A percentile compares a stretch with the other conserved stretches of the same genome.
Evolutionary conservation across 1,140 invertebrate genomes (phyloP).

Genomic region (Sminthurinus signatus): DNA sequence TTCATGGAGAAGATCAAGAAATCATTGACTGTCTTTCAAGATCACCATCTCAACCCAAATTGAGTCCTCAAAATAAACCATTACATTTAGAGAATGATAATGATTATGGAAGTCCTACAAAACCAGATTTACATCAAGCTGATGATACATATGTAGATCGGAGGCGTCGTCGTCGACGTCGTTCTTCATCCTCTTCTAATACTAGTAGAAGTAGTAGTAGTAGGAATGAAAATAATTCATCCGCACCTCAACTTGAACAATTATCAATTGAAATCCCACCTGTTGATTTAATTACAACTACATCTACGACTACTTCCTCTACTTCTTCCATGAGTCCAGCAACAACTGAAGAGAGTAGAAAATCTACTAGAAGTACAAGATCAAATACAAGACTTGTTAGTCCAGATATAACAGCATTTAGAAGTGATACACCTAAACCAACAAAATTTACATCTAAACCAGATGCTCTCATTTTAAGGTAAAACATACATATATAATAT

Average conservation of each 20-base stretch:
- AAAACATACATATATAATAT: too few species aligned
- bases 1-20: conserved; percentile 40
- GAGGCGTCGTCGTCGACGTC: background rate
- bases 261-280: conserved; percentile 67
- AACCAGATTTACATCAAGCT: conserved; percentile 22
- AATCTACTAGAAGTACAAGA: conserved; percentile 33
- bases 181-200: background rate
- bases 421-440: conserved; percentile 37
- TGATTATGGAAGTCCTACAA: conserved; percentile 13
- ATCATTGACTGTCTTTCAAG: conserved; percentile 35
- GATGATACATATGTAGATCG: conserved; percentile 18
- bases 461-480: conserved; percentile 13
- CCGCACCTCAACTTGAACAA: conserved; percentile 44
- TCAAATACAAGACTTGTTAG: conserved; percentile 39
- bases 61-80: conserved; percentile 28
- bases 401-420: conserved; percentile 37
- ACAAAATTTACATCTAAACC: conserved; percentile 26
- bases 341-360: conserved; percentile 18
- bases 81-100: conserved; percentile 13
- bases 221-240: background rate
- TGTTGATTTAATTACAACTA: conserved; percentile 3
- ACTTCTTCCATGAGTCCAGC: background rate
- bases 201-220: too few species aligned
- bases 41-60: conserved; percentile 20
- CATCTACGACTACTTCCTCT: background rate